Evolutionary conservation across 2,888 invertebrate genomes (phyloP).

Genomic region (Drosophila pseudotalamancana): DNA sequence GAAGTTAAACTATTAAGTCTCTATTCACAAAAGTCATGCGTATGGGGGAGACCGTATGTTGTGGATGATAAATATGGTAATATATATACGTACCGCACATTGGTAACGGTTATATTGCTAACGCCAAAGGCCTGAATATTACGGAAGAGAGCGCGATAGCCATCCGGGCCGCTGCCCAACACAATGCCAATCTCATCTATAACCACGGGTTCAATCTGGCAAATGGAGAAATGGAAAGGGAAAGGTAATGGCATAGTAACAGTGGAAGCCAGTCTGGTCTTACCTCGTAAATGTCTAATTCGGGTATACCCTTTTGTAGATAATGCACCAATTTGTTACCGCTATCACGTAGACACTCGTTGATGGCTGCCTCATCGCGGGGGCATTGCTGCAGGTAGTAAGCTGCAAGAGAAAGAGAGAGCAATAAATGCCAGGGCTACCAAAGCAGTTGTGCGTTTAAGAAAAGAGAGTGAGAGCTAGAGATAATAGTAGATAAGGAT

Average conservation of each 20-base stretch:
- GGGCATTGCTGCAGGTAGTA: conserved; percentile 91
- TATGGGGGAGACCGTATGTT: too few relatives aligned
- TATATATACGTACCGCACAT: conserved; percentile 87
- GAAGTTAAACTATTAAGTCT: background rate
- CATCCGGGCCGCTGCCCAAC: conserved; percentile 92
- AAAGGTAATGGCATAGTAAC: background rate
- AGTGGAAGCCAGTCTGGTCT: background rate
- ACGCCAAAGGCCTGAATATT: conserved; percentile 93
- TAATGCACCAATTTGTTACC: conserved; percentile 90
- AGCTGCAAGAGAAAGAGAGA: conserved; percentile 83
- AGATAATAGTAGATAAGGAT: background rate
- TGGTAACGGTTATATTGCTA: conserved; percentile 91
- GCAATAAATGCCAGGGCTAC: too few relatives aligned
- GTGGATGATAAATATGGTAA: background rate
- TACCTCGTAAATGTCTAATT: conserved; percentile 88
- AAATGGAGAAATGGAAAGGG: background rate
- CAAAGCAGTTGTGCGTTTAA: too few relatives aligned
- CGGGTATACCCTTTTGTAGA: conserved; percentile 90
- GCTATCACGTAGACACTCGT: conserved; percentile 89
- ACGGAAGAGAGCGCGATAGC: conserved; percentile 91
- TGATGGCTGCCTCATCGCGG: conserved; percentile 88
- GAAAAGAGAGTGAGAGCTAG: background rate
- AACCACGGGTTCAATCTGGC: conserved; percentile 90
- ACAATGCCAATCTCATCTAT: conserved; percentile 93
- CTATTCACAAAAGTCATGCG: too few relatives aligned